phyloP scores from a whole-genome alignment of 2,888 invertebrate species.

The Orthosia incerta region DNA sequence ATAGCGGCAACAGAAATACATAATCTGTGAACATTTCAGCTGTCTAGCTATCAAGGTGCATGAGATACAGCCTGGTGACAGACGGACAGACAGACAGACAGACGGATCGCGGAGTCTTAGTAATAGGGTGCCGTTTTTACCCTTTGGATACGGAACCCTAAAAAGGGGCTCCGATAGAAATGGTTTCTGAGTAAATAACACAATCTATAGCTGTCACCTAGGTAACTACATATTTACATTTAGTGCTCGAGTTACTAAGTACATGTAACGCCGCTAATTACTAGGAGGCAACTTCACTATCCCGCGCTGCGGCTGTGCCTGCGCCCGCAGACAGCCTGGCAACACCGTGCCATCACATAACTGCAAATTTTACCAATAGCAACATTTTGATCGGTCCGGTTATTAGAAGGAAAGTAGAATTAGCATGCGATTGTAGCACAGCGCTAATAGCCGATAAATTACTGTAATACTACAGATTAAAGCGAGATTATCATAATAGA shows the following conservation, averaged over 20 bases:
- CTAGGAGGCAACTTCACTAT: neutral
- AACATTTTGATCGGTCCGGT: constrained; percentile 7
- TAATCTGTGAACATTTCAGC: too few species aligned
- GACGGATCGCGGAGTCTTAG: too few species aligned
- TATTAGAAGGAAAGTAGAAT: constrained; percentile 28
- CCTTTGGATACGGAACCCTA: too few species aligned
- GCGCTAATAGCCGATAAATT: constrained; percentile 38
- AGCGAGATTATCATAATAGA: constrained; percentile 21
- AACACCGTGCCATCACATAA: constrained; percentile 2
- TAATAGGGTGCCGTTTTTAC: too few species aligned
- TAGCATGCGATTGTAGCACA: constrained; percentile 11
- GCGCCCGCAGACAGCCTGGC: constrained; percentile 3
- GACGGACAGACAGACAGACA: too few species aligned
- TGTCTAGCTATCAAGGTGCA: too few species aligned
- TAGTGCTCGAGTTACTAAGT: neutral
- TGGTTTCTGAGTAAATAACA: neutral
- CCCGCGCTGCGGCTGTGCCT: neutral
- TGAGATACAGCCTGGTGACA: too few species aligned
- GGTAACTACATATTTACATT: too few species aligned
- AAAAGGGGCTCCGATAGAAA: neutral
- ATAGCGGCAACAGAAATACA: too few species aligned
- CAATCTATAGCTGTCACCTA: neutral
- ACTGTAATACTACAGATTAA: constrained; percentile 20
- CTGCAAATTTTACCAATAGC: constrained; percentile 1
- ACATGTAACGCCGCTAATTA: neutral